phyloP scores from a whole-genome alignment of 2,888 invertebrate species.

The Sabatieria punctata region DNA sequence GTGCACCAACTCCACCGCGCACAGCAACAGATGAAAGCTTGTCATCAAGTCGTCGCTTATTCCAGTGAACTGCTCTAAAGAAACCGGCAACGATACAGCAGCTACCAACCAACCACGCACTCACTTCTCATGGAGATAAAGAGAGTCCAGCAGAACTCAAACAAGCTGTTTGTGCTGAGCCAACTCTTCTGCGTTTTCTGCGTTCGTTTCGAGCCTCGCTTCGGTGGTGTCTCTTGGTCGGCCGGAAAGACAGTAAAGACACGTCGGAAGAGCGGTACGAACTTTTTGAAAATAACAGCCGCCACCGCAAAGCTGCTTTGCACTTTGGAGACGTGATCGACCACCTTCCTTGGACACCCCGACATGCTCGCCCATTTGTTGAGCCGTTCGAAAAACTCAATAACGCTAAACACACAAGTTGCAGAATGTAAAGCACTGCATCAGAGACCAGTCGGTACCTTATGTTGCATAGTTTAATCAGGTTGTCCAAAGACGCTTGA shows the following conservation, averaged over 20 bases:
- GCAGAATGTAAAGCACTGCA: not conserved
- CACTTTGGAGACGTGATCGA: conserved; percentile 54
- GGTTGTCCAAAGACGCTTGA: too few species aligned
- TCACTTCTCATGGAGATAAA: conserved; percentile 56
- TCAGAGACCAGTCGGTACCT: not conserved
- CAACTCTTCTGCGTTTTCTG: conserved; percentile 20
- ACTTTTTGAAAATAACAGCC: conserved; percentile 78
- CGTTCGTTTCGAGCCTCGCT: conserved; percentile 46
- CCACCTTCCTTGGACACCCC: conserved; percentile 60
- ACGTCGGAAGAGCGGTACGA: conserved; percentile 65
- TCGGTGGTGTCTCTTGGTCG: conserved; percentile 45
- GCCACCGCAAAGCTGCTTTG: conserved; percentile 83
- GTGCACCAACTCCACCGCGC: conserved; percentile 58
- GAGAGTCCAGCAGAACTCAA: conserved; percentile 82
- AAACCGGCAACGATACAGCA: conserved; percentile 4
- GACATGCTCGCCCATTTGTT: conserved; percentile 91
- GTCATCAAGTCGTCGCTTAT: conserved; percentile 82
- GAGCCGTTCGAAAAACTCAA: conserved; percentile 83
- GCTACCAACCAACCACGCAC: not conserved
- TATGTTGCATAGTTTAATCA: too few species aligned
- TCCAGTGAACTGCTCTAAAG: conserved; percentile 61
- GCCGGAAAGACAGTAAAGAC: conserved; percentile 49
- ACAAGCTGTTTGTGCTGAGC: conserved; percentile 54
- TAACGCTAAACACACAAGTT: conserved; percentile 47
- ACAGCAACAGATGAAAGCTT: conserved; percentile 73